Evolutionary conservation across 2,888 invertebrate genomes (phyloP).

Genomic region (Acleris literana): DNA sequence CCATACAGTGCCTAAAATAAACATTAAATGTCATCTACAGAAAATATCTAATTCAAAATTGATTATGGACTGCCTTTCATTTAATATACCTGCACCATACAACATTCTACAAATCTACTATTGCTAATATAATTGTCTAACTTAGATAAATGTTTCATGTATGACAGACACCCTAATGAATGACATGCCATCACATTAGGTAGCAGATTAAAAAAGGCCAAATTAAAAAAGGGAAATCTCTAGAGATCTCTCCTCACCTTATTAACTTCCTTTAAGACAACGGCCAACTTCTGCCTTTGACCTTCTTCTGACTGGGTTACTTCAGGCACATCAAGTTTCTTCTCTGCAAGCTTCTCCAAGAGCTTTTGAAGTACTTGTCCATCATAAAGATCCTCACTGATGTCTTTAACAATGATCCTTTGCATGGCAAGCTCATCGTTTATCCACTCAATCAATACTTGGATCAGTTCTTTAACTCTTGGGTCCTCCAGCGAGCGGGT

Average conservation of each 20-base stretch:
- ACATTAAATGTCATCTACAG: not conserved
- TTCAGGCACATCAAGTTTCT: constrained; percentile 97
- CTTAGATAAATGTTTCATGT: no score
- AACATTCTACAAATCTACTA: no score
- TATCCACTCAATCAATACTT: constrained; percentile 97
- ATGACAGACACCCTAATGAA: no score
- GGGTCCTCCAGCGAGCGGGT: constrained; percentile 94
- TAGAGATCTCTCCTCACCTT: constrained; percentile 79
- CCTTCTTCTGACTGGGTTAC: constrained; percentile 99
- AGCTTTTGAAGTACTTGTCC: constrained; percentile 92
- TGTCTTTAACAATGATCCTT: constrained; percentile 97
- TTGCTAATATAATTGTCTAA: no score
- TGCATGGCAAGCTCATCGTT: constrained; percentile 98
- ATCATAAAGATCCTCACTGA: constrained; percentile 98
- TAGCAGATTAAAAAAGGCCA: not conserved
- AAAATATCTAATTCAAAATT: not conserved
- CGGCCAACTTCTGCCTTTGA: constrained; percentile 95
- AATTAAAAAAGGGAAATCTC: no score
- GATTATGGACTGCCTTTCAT: no score
- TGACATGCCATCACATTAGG: no score
- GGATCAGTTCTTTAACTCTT: constrained; percentile 92
- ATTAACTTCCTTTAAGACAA: constrained; percentile 95
- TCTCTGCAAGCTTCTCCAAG: constrained; percentile 92
- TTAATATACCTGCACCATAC: no score
- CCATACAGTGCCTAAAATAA: constrained; percentile 85